A percentile compares a stretch with the other conserved stretches of the same genome.
Conservation (phyloP, 2,797 vertebrate genomes). For the Sebastes minor region DNA sequence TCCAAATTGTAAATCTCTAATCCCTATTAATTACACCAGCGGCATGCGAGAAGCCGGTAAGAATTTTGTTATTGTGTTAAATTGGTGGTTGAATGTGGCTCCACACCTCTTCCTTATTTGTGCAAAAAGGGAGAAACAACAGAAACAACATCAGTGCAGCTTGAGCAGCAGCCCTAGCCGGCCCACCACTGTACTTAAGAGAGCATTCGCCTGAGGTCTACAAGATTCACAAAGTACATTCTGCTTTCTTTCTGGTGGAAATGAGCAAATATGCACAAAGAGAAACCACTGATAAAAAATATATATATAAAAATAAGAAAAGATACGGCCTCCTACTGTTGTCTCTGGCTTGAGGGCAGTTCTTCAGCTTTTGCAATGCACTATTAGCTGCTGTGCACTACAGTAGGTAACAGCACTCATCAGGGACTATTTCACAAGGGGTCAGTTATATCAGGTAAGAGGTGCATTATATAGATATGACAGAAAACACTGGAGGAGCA, state of each 20-base stretch:
- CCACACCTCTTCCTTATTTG: background rate
- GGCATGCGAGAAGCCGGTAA: background rate
- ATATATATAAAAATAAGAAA: background rate
- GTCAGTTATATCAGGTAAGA: constrained; percentile 23
- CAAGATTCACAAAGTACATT: background rate
- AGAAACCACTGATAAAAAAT: background rate
- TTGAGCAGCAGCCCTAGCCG: background rate
- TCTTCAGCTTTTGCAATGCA: constrained; percentile 13
- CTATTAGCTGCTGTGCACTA: background rate
- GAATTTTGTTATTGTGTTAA: background rate
- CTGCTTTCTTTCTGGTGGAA: background rate
- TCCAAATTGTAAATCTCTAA: background rate
- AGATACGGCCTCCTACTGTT: background rate
- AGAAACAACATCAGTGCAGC: background rate
- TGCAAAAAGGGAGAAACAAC: background rate
- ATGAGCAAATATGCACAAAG: constrained; percentile 20
- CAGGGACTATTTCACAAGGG: constrained; percentile 23
- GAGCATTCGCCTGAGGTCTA: background rate
- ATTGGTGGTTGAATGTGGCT: background rate
- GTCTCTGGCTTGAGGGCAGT: background rate
- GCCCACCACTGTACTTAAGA: background rate
- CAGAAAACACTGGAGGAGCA: background rate
- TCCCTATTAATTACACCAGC: background rate
- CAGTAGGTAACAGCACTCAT: constrained; percentile 11
- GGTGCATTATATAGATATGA: constrained; percentile 5